phyloP scores from a whole-genome alignment of 2,113 vertebrate species.

The Rattus rattus region DNA sequence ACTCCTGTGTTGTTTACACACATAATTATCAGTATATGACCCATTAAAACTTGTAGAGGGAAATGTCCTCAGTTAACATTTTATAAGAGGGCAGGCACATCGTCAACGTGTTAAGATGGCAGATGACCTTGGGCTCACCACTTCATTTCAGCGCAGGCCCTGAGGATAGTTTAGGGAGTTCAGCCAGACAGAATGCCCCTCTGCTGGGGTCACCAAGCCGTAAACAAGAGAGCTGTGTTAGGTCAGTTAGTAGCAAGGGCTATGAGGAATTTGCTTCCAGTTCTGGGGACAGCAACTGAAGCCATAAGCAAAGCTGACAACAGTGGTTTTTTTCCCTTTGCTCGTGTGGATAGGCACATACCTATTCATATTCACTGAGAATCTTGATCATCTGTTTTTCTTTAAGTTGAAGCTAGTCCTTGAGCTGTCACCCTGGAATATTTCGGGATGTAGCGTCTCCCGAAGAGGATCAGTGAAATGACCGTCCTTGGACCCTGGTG shows the following conservation, averaged over 20 bases:
- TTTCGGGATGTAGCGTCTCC: background rate
- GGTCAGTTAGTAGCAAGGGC: background rate
- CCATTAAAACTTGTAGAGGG: background rate
- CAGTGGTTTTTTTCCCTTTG: background rate
- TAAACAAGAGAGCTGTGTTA: too few species aligned
- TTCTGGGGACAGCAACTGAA: too few species aligned
- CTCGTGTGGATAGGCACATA: background rate
- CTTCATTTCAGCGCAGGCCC: background rate
- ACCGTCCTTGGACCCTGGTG: background rate
- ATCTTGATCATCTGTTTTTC: slow-evolving; percentile 8
- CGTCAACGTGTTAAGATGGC: background rate
- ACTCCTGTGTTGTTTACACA: background rate
- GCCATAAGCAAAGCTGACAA: background rate
- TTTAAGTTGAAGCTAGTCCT: background rate
- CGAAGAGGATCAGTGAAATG: background rate
- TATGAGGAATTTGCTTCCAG: background rate
- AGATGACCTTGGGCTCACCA: background rate
- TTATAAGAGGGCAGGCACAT: background rate
- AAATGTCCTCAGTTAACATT: background rate
- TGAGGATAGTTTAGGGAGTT: background rate
- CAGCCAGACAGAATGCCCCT: background rate
- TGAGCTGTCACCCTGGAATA: slow-evolving; percentile 13
- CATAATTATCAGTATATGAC: background rate
- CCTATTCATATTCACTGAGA: background rate
- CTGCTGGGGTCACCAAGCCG: background rate